Evolutionary conservation across 92 coral and sea anemone genomes (phyloP), one percentile per base, ranked within the genome.

Genomic region (Phenganax subtilis): DNA sequence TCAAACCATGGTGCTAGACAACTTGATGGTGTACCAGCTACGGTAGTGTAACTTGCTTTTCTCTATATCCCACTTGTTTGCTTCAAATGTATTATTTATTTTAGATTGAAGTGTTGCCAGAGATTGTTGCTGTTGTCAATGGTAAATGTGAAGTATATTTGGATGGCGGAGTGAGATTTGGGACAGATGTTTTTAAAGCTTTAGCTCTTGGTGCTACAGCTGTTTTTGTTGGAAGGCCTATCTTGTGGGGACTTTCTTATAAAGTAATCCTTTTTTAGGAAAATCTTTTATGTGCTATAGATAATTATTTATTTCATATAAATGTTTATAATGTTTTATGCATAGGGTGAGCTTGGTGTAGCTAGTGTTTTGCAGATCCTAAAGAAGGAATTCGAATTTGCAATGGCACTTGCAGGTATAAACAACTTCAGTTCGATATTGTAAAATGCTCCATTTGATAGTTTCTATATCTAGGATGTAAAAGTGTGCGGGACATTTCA

Each of bases 101-200:
- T 37, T 30, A 85, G 88, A 85, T 85, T 71, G 88, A 85, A 61
- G 88, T 62, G 12, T 62, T 85, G 55, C 85, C 85, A 4, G 88
- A 85, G 47, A 63, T 85, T 8, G 88, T 85, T 75, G 70, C 66
- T 5, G 88, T 85, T 20, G 88, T 85, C 17, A 72, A 59, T 25
- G 88, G 85, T 1, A 88, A 77, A 66, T 44, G 65, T 57, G 88
- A 85, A 51, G 88, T 85, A 0, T 85, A 85, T 80, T 12, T 85
- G 9, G 88, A 85, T 57, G 81, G 88, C 71, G 88, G 85, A 57
- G 85, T 85, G 47, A 70, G 88, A 54, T 76, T 80, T 57, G 88
- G 88, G 2, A 85, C 88, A 71, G 88, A 85, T 58, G 81, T 80
- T 29, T 73, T 85, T 20, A 85, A 85, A 62, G 88, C 88, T 15